phyloP scores from a whole-genome alignment of 2,113 vertebrate genomes.

The Gambusia holbrooki region DNA sequence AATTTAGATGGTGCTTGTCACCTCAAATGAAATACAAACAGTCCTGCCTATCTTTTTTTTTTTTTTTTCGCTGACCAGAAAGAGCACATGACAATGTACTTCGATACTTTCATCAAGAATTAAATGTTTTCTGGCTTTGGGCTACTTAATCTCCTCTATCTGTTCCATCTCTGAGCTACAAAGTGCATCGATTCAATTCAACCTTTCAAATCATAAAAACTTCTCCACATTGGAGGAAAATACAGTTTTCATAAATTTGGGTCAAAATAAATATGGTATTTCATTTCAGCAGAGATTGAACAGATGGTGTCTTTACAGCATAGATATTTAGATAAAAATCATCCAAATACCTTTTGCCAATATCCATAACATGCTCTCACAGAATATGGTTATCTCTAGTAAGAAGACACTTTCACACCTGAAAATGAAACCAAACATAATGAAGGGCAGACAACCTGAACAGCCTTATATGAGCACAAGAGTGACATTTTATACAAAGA shows the following conservation, averaged over 20 bases:
- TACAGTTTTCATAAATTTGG: neutral
- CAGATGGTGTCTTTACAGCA: constrained; percentile 33
- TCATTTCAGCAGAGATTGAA: neutral
- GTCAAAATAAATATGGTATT: neutral
- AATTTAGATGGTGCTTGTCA: constrained; percentile 28
- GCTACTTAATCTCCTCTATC: neutral
- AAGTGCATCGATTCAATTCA: neutral
- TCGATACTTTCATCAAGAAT: constrained; percentile 1
- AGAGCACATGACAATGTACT: neutral
- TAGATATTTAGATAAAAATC: constrained; percentile 30
- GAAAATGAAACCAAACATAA: neutral
- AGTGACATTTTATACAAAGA: neutral
- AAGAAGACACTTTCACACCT: constrained; percentile 1
- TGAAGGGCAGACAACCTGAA: constrained; percentile 1
- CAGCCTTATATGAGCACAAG: neutral
- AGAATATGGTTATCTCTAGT: neutral
- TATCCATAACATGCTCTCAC: neutral
- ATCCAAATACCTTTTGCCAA: constrained; percentile 6
- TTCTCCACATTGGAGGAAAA: neutral
- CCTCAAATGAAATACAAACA: constrained; percentile 49
- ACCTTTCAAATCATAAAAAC: neutral
- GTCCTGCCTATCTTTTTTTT: constrained; percentile 14
- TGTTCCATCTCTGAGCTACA: neutral
- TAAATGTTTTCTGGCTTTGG: neutral
- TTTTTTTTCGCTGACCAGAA: neutral